A percentile compares a stretch with the other conserved stretches of the same genome.
phyloP scores from a whole-genome alignment of 2,888 invertebrate genomes.

The Emmelina monodactyla region DNA sequence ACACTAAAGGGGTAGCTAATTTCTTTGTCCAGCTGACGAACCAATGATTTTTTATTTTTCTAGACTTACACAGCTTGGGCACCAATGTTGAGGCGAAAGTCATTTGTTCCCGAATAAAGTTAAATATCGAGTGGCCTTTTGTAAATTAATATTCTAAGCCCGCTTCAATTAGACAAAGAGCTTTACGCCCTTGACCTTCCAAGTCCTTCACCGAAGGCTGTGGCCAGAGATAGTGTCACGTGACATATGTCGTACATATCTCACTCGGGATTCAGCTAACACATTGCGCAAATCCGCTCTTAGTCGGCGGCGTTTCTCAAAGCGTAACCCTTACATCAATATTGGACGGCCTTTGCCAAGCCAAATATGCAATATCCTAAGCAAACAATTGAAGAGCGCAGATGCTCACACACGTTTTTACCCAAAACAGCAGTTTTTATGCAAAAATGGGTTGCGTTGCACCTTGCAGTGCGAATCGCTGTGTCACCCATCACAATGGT shows the following conservation, averaged over 20 bases:
- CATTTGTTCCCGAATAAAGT: neutral
- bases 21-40: too few species aligned
- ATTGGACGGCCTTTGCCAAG: slow-evolving; percentile 25
- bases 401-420: slow-evolving; percentile 52
- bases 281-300: neutral
- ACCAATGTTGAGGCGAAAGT: too few species aligned
- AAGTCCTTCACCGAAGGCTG: too few species aligned
- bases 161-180: neutral
- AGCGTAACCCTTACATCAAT: slow-evolving; percentile 39
- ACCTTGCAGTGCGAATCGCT: slow-evolving; percentile 46
- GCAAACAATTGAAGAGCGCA: slow-evolving; percentile 46
- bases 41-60: too few species aligned
- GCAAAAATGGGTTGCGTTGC: slow-evolving; percentile 56
- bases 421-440: slow-evolving; percentile 33
- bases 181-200: neutral
- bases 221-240: neutral
- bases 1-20: too few species aligned
- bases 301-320: slow-evolving; percentile 31
- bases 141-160: neutral
- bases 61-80: too few species aligned
- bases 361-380: slow-evolving; percentile 42
- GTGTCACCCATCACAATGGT: slow-evolving; percentile 42
- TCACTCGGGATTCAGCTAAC: too few species aligned
- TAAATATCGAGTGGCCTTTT: neutral
- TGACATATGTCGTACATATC: neutral